Conservation (phyloP, 1,140 invertebrate species). For the Archivesica marissinica region DNA sequence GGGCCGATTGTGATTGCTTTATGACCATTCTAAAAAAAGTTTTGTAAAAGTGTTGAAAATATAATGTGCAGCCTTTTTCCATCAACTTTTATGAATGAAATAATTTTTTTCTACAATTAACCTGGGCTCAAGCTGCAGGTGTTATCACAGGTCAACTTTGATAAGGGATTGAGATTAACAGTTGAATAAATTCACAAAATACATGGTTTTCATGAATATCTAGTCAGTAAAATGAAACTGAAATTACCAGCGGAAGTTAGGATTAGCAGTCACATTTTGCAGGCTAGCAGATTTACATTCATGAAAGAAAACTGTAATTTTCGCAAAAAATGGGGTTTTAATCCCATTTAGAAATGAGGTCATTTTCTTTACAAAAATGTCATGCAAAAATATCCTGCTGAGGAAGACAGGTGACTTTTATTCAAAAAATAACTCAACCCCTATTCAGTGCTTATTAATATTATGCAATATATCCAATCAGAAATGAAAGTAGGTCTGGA, state of each 20-base stretch:
- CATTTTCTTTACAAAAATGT: background rate
- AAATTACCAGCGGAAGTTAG: constrained; percentile 29
- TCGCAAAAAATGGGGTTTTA: background rate
- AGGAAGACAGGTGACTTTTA: background rate
- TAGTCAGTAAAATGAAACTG: background rate
- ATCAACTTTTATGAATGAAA: constrained; percentile 17
- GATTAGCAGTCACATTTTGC: constrained; percentile 7
- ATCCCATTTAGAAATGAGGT: background rate
- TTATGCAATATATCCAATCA: constrained; percentile 9
- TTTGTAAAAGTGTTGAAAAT: constrained; percentile 34
- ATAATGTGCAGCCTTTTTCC: constrained; percentile 20
- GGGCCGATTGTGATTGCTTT: constrained; percentile 34
- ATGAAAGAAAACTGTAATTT: background rate
- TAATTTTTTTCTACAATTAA: constrained; percentile 27
- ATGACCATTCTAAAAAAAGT: constrained; percentile 38
- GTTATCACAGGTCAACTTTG: constrained; percentile 24
- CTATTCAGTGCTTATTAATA: constrained; percentile 38
- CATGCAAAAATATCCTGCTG: background rate
- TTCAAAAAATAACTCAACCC: background rate
- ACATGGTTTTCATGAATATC: background rate
- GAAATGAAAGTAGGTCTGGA: constrained; percentile 5
- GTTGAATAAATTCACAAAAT: constrained; percentile 24
- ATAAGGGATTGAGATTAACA: constrained; percentile 14
- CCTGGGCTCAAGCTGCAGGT: constrained; percentile 5
- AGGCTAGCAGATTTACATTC: background rate